Base-by-base conservation (phyloP, 2,888 invertebrate species). In the Stenchaetothrips biformis region DNA sequence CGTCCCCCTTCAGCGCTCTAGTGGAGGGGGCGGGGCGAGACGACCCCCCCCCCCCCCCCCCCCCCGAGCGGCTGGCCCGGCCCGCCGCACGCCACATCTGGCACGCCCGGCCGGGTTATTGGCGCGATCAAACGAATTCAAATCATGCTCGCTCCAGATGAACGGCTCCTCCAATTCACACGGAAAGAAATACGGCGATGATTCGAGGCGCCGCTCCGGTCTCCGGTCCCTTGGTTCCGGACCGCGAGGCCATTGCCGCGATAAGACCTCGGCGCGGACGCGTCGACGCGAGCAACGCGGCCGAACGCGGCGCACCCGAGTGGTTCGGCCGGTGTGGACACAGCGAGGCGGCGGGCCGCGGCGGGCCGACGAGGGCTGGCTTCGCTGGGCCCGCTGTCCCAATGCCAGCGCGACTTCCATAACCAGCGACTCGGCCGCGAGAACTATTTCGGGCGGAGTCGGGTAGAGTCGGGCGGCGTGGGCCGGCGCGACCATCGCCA, bases 111-210 rank as follows among this genome's bases (percentile, higher is more conserved):
- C 67, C 25, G 67, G 67, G 67, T 74, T 74, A 74, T 74, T 74
- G 67, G 25, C 67, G 67, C 67, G 67, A 74, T 74, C 67, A 74
- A 74, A 74, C 67, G 67, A 74, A 74, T 74, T 74, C 67, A 74
- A 74, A 74, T 74, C 67, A 74, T 74, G 67, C 67, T 74, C 67
- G 67, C 67, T 74, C 25, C 67, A 74, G 67, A 74, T 74, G 67
- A 74, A 74, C 25, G 25, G 67, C 67, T 11, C 67, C 25, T 11
- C 67, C 67, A 25, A 74, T 74, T 74, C 25, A 74, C 67, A 25
- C 67, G 53, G 13, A 11, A 25, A n/a, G 67, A 37, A 37, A 37
- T 37, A 37, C 37, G 37, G 37, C 37, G 37, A 37, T 37, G 37
- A 37, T 37, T 37, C 37, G 37, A 37, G 37, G 37, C 37, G 37